Conservation (phyloP, 2,113 vertebrate species). For the Tenrec ecaudatus region DNA sequence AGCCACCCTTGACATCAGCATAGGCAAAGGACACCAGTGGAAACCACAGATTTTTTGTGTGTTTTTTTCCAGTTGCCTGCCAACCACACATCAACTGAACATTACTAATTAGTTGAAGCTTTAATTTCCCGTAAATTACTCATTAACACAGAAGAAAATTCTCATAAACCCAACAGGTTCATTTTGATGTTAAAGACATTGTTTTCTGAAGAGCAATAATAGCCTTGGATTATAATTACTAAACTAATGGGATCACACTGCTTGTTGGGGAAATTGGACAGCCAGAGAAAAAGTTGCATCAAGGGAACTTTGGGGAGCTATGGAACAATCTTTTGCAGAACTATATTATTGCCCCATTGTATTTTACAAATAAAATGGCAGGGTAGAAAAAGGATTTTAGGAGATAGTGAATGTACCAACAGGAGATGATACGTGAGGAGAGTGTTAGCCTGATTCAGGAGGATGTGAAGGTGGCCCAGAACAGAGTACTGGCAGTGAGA, state of each 20-base stretch:
- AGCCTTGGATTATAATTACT: background rate
- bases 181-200: background rate
- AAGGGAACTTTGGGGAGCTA: background rate
- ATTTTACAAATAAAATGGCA: conserved; percentile 32
- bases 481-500: background rate
- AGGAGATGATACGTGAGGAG: background rate
- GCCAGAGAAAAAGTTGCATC: background rate
- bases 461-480: background rate
- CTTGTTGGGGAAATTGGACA: background rate
- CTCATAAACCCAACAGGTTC: background rate
- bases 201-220: conserved; percentile 19
- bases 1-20: background rate
- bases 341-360: background rate
- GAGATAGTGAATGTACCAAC: background rate
- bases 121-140: conserved; percentile 38
- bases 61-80: background rate
- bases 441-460: background rate
- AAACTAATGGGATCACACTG: background rate
- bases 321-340: background rate
- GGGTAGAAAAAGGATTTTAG: background rate
- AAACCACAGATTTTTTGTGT: background rate
- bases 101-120: background rate
- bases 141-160: background rate
- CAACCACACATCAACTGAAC: background rate
- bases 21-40: background rate